Conservation (phyloP, 2,113 vertebrate genomes). For the Sinocyclocheilus anophthalmus region DNA sequence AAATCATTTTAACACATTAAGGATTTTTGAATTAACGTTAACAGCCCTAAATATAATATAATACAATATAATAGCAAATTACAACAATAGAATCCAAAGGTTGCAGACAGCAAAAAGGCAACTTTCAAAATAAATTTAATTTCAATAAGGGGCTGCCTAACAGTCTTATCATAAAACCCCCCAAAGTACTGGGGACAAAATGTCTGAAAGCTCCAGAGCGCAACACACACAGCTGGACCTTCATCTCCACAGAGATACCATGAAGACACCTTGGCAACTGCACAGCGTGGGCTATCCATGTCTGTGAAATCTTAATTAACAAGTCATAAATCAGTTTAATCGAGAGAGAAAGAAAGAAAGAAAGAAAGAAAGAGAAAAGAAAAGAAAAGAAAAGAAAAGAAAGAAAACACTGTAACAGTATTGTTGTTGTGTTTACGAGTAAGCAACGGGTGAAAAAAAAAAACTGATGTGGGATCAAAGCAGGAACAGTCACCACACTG, state of each 20-base stretch:
- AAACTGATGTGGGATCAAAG: constrained; percentile 21
- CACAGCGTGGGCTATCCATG: constrained; percentile 10
- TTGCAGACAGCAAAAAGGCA: not conserved
- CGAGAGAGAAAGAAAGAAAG: constrained; percentile 47
- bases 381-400: too few species aligned
- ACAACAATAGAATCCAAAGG: not conserved
- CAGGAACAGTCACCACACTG: constrained; percentile 6
- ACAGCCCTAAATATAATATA: too few species aligned
- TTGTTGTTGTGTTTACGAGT: not conserved
- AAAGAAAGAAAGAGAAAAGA: not conserved
- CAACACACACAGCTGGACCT: constrained; percentile 38
- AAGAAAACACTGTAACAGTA: too few species aligned
- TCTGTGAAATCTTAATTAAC: constrained; percentile 81
- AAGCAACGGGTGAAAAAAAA: not conserved
- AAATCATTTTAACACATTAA: too few species aligned
- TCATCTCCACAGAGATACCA: constrained; percentile 58
- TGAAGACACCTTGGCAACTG: constrained; percentile 20
- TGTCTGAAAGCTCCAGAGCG: constrained; percentile 10
- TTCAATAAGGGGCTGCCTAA: not conserved
- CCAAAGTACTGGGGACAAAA: not conserved
- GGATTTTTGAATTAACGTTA: too few species aligned
- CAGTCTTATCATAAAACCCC: not conserved
- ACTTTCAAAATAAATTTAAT: not conserved
- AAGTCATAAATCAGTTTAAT: constrained; percentile 78
- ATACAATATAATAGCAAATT: not conserved